Evolutionary conservation across 2,113 vertebrate genomes (phyloP), one percentile per base, ranked within the genome.

Genomic region (Clupea harengus): DNA sequence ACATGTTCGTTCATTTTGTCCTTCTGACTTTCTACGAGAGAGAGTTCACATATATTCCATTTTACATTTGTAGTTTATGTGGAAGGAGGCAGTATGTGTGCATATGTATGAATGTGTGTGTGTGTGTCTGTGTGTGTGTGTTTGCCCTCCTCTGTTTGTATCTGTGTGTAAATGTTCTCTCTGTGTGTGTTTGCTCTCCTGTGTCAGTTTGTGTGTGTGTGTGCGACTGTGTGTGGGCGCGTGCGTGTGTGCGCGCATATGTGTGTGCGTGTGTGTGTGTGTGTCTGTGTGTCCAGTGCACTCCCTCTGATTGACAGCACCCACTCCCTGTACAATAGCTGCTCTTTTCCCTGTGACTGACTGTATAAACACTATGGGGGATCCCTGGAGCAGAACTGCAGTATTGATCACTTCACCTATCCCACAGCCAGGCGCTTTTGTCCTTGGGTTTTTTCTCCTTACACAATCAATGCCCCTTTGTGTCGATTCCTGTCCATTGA

Each of bases 381-480:
- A 89, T 93, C 92, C 91, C 85, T 93, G 90, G 93, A 92, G 93
- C 92, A 92, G 92, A 95, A 93, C 93, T 91, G 90, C 87, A 84
- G 91, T 94, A 95, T 95, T 95, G 94, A 95, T 95, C 90, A 91
- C 89, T 87, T 64, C 60, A 85, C 87, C 83, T 89, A 95, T 93
- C 92, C 91, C 94, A 92, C 91, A 92, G 92, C 89, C 92, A 3
- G 85, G 5, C 86, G 89, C 11, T 91, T 92, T 95, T 95, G 93
- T 95, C 90, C 88, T 88, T 88, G 75, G 75, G 52, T 85, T 85
- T 91, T 92, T 92, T 93, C 90, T 92, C 89, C 89, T 45, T 89
- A 82, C 85, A 88, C 89, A 93, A 94, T 95, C 95, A 95, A 95
- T 95, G 93, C 90, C 90, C 93, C 94, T 95, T 95, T 96, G 94